A percentile compares a stretch with the other conserved stretches of the same genome.
Conservation (phyloP, 2,888 invertebrate species). For the Anaspis maculata region DNA sequence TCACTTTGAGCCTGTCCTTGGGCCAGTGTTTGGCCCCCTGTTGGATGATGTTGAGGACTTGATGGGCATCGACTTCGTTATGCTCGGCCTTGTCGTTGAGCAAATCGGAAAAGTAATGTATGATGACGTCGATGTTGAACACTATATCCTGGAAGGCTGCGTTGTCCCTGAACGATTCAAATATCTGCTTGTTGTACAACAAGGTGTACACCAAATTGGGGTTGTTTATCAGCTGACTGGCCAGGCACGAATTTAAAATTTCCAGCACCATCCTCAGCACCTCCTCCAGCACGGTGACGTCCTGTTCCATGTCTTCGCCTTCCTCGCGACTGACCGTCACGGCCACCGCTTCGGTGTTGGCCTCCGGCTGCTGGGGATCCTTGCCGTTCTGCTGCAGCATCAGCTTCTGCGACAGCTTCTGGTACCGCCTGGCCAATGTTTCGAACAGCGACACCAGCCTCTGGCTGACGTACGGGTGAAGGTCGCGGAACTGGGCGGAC, state of each 20-base stretch:
- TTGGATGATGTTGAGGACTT: slow-evolving; percentile 82
- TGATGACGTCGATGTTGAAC: slow-evolving; percentile 89
- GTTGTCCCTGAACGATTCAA: slow-evolving; percentile 78
- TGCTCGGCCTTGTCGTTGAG: slow-evolving; percentile 51
- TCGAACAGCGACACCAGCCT: slow-evolving; percentile 86
- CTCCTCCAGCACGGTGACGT: slow-evolving; percentile 88
- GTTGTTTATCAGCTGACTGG: slow-evolving; percentile 79
- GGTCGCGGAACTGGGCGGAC: slow-evolving; percentile 85
- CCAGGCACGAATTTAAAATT: slow-evolving; percentile 91
- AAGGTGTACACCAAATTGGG: slow-evolving; percentile 92
- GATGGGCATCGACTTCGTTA: slow-evolving; percentile 70
- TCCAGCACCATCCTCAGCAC: slow-evolving; percentile 94
- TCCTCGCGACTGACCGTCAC: too few species aligned
- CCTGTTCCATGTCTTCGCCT: slow-evolving; percentile 56
- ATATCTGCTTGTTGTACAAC: slow-evolving; percentile 85
- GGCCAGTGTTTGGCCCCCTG: slow-evolving; percentile 92
- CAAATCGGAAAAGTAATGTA: slow-evolving; percentile 60
- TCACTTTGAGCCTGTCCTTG: slow-evolving; percentile 83
- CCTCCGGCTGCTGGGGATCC: slow-evolving; percentile 16
- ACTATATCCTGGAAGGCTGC: slow-evolving; percentile 88
- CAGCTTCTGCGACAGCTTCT: slow-evolving; percentile 47
- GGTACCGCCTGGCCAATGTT: slow-evolving; percentile 81
- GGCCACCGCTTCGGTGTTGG: too few species aligned
- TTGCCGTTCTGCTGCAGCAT: slow-evolving; percentile 18
- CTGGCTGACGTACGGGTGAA: slow-evolving; percentile 95